These are phyloP conservation scores for Hylaeus volcanicus DNA, from an alignment of 1,140 invertebrate species.

Conservation along the genomic window DNA sequence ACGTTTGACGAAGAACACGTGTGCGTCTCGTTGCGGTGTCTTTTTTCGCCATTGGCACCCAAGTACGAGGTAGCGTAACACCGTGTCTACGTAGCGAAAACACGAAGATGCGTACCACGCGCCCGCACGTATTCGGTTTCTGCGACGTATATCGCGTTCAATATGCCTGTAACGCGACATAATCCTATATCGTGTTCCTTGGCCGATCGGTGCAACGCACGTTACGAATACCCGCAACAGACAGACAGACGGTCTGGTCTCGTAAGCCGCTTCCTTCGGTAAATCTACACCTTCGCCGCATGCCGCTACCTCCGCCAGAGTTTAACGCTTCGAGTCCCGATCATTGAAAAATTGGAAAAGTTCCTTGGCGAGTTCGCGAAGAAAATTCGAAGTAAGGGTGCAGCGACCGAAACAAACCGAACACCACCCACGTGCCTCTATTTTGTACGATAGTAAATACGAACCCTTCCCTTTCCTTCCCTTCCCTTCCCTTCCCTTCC, in stretches of 20 bases:
- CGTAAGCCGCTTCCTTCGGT: constrained; percentile 43
- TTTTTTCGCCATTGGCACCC: constrained; percentile 11
- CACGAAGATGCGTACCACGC: constrained; percentile 52
- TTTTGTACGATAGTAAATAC: constrained; percentile 53
- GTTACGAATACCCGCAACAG: constrained; percentile 41
- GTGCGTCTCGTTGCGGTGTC: constrained; percentile 7
- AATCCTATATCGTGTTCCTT: constrained; percentile 55
- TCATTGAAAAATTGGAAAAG: no score
- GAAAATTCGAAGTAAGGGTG: constrained; percentile 43
- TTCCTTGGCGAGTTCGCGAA: not conserved
- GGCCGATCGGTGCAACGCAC: constrained; percentile 27
- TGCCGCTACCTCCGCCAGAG: not conserved
- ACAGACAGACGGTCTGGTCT: constrained; percentile 23
- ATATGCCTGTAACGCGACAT: constrained; percentile 46
- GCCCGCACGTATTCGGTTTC: constrained; percentile 53
- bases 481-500: no score
- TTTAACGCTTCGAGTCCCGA: not conserved
- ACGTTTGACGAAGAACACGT: not conserved
- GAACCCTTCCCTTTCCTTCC: no score
- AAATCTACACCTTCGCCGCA: constrained; percentile 31
- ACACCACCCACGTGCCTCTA: constrained; percentile 52
- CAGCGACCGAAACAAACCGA: constrained; percentile 19
- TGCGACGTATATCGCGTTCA: constrained; percentile 52
- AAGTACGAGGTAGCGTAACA: constrained; percentile 3
- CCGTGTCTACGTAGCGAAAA: not conserved